Conservation (phyloP, 2,797 vertebrate species). For the Caiman crocodilus region DNA sequence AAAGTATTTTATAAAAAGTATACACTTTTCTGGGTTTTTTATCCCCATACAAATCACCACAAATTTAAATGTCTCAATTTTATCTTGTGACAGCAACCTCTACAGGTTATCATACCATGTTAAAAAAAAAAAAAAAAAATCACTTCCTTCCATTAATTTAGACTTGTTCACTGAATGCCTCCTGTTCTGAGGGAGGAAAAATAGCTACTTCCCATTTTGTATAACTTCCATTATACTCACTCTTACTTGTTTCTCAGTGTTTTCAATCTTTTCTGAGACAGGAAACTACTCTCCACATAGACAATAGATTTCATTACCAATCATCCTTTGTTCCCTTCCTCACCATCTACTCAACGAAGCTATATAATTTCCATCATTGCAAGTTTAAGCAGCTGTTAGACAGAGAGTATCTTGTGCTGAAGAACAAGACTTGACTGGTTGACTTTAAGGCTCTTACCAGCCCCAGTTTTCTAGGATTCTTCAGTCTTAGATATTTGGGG, state of each 20-base stretch:
- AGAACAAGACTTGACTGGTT: too few species aligned
- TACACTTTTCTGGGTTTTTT: too few species aligned
- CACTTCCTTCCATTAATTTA: not conserved
- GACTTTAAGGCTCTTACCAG: too few species aligned
- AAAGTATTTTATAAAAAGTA: not conserved
- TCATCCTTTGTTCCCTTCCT: too few species aligned
- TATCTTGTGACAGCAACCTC: not conserved
- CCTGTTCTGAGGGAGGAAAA: not conserved
- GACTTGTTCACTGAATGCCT: not conserved
- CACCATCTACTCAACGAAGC: too few species aligned
- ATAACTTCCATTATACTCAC: not conserved
- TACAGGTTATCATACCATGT: not conserved
- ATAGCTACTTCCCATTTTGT: not conserved
- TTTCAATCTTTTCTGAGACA: not conserved
- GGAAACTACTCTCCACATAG: too few species aligned
- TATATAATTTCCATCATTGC: too few species aligned
- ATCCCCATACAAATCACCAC: not conserved
- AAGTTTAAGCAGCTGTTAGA: too few species aligned
- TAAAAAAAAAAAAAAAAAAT: not conserved
- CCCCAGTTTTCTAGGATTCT: too few species aligned
- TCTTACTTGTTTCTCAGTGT: not conserved
- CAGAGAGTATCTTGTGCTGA: too few species aligned
- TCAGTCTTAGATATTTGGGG: too few species aligned
- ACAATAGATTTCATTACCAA: too few species aligned
- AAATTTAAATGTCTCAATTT: not conserved